Evolutionary conservation across 2,888 invertebrate genomes (phyloP).

Genomic region (Argyra leucocephala): DNA sequence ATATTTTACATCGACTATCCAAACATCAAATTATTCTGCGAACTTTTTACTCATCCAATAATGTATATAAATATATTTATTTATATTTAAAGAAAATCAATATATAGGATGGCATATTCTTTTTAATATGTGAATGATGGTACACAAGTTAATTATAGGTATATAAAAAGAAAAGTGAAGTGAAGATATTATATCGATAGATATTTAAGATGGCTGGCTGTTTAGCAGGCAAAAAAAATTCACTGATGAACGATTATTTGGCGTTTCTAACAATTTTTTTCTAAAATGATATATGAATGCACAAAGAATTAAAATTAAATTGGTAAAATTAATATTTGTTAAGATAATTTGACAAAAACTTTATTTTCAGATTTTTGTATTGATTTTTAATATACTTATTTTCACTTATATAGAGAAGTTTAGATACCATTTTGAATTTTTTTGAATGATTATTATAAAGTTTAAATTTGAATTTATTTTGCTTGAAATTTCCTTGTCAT

Average conservation of each 20-base stretch:
- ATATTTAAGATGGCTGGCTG: background rate
- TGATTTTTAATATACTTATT: background rate
- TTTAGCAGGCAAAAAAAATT: background rate
- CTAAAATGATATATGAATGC: background rate
- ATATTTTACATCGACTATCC: no score
- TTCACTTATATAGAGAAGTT: background rate
- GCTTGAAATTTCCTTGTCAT: background rate
- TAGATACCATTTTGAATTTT: constrained; percentile 6
- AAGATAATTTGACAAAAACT: background rate
- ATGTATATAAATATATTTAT: no score
- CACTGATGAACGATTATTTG: background rate
- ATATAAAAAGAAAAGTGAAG: background rate
- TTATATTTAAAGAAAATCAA: background rate
- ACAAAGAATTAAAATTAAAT: background rate
- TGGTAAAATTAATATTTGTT: background rate
- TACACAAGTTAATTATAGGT: background rate
- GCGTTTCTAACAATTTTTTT: background rate
- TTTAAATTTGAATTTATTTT: background rate
- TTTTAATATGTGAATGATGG: background rate
- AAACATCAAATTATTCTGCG: no score
- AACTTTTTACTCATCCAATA: no score
- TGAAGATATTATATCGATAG: background rate
- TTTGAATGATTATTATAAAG: background rate
- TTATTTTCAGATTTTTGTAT: background rate
- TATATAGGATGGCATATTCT: background rate